A percentile compares a stretch with the other conserved stretches of the same genome.
Conservation (phyloP, 2,113 vertebrate species). For the Xenopus borealis region DNA sequence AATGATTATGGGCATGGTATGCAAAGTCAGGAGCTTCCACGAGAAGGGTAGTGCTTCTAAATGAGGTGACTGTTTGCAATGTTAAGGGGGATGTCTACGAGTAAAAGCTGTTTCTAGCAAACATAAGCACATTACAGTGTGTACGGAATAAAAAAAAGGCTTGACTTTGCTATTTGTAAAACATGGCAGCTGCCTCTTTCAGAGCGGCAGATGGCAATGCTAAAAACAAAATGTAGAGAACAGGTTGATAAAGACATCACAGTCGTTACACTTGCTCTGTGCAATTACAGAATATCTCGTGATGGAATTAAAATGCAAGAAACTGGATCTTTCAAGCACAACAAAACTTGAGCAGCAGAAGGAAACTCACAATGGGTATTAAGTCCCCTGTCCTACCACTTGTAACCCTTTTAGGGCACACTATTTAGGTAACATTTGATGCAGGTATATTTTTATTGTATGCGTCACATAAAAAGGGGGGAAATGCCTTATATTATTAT, state of each 20-base stretch:
- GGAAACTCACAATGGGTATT: not conserved
- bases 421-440: too few species aligned
- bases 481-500: too few species aligned
- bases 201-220: constrained; percentile 56
- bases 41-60: too few species aligned
- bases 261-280: constrained; percentile 46
- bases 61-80: too few species aligned
- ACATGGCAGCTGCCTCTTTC: constrained; percentile 60
- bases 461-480: too few species aligned
- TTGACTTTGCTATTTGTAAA: constrained; percentile 54
- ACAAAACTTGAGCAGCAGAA: not conserved
- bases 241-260: constrained; percentile 58
- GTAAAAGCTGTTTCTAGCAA: too few species aligned
- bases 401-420: not conserved
- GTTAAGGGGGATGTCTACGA: too few species aligned
- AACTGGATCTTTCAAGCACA: constrained; percentile 23
- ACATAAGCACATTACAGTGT: not conserved
- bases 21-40: too few species aligned
- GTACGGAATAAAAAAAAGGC: constrained; percentile 52
- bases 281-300: constrained; percentile 47
- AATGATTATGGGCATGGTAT: too few species aligned
- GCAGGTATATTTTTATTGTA: too few species aligned
- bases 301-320: constrained; percentile 34
- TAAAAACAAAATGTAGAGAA: constrained; percentile 56
- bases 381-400: not conserved